Evolutionary conservation across 2,113 vertebrate species (phyloP).

Genomic region (Neopipo cinnamomea): DNA sequence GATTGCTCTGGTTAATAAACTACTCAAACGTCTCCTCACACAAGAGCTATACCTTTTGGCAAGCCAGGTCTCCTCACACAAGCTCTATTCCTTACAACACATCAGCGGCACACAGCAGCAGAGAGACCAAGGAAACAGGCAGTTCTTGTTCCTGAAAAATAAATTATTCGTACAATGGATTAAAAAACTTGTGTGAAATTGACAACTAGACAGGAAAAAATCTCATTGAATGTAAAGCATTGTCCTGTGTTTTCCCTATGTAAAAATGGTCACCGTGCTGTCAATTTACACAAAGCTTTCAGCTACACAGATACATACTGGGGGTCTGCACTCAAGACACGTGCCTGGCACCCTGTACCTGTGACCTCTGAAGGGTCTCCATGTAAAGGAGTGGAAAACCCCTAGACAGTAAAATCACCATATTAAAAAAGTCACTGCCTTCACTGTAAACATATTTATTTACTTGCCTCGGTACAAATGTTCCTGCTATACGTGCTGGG

Average conservation of each 20-base stretch:
- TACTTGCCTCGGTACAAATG: not conserved
- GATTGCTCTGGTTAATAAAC: not conserved
- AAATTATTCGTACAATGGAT: not conserved
- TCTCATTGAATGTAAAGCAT: not conserved
- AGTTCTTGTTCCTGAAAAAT: not conserved
- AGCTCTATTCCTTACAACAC: not conserved
- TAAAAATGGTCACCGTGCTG: not conserved
- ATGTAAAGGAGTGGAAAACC: not conserved
- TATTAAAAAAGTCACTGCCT: not conserved
- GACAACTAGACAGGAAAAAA: not conserved
- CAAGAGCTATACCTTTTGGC: not conserved
- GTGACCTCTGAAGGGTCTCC: not conserved
- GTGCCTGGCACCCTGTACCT: not conserved
- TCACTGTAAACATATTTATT: not conserved
- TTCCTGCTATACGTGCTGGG: not conserved
- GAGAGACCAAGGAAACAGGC: not conserved
- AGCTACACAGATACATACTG: not conserved
- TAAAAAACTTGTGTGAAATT: not conserved
- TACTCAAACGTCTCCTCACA: not conserved
- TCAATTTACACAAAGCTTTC: not conserved
- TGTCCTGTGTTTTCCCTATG: not conserved
- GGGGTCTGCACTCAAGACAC: not conserved
- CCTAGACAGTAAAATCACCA: fast-evolving
- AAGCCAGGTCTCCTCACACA: not conserved
- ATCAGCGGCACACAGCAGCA: not conserved